Base-by-base conservation (phyloP, 2,797 vertebrate genomes). In the Chaenodraco wilsoni region DNA sequence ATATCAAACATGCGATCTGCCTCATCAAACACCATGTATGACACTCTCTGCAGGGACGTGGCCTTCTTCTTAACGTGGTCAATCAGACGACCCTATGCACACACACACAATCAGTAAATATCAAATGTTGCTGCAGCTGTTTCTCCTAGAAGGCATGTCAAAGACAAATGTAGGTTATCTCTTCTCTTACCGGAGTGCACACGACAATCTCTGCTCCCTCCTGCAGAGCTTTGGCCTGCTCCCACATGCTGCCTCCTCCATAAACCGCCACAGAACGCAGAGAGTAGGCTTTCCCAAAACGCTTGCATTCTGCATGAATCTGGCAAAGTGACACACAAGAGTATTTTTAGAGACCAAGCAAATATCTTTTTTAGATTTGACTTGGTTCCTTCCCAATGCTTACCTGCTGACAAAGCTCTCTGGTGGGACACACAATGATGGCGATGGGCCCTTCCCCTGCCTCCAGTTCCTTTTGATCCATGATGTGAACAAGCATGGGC, bases 1-100 rank as follows among this genome's bases (percentile, higher is more conserved):
- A 99, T 99, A 76, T 99, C 98, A 88, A 99, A 99, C 98, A 99
- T 99, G 74, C 98, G 95, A 91, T 99, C 98, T 4, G 98, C 98
- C 93, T 99, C 98, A 89, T 99, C 98, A 91, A 99, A 99, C 74
- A 99, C 98, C 81, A 99, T 94, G 89, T 99, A 99, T 56, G 97
- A 95, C 70, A 99, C 98, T 89, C 98, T 96, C 77, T 98, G 98
- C 77, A 99, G 95, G 78, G 98, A 98, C 0, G 98, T 99, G 60
- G 98, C 97, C 94, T 99, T 99, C 94, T 99, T 99, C 88, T 99
- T 99, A 72, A 99, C 97, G 0, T 99, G 98, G 92, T 99, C 98
- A 82, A 99, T 99, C 81, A 99, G 94, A 76, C 98, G 97, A 78
- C 98, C 98, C 98, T 99, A 73, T 44, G 69, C 3, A 57, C 61